Evolutionary conservation across 2,888 invertebrate genomes (phyloP), one percentile per base, ranked within the genome.

Genomic region (Listrodromus nycthemerus): DNA sequence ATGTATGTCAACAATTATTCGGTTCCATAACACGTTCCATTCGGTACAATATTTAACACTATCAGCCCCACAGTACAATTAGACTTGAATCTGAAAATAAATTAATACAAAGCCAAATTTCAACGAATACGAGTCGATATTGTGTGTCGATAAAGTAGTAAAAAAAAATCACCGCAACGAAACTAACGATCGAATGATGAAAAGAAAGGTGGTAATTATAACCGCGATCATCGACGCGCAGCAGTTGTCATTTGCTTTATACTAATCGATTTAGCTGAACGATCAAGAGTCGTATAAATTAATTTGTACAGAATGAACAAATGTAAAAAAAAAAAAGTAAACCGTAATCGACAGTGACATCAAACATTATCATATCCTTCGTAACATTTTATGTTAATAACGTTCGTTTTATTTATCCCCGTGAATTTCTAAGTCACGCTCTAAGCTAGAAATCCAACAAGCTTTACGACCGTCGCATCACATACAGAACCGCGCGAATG

Each of bases 301-400:
- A 41, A 61, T 21, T 41, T 66, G 33, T 30, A 69, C 30, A n/a
- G 48, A 69, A 76, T 55, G 70, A 48, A 16, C 2, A 13, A 41
- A 41, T 41, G 16, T 16, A 30, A 58, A 58, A 58, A 5, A 24
- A 58, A 27, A 24, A 24, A 16, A 2, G 13, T 2, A 41, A 41
- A 41, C 1, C 13, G 48, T 63, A n/a, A 37, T 71, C 37, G 33
- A 55, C 10, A 7, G 52, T 55, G 19, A 77, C 58, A 78, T 76
- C 85, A 85, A 85, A 84, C 82, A 85, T 85, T 85, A 85, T 85
- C 85, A 84, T 85, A 85, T 84, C 85, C 71, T 77, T 82, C 41
- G 66, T 73, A 58, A 67, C 55, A 58, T 66, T 80, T 21, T 52
- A 50, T 24, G n/a, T 61, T 65, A 52, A 70, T 50, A 30, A 78